phyloP scores from a whole-genome alignment of 2,113 vertebrate species.

The Microcebus ravelobensis region DNA sequence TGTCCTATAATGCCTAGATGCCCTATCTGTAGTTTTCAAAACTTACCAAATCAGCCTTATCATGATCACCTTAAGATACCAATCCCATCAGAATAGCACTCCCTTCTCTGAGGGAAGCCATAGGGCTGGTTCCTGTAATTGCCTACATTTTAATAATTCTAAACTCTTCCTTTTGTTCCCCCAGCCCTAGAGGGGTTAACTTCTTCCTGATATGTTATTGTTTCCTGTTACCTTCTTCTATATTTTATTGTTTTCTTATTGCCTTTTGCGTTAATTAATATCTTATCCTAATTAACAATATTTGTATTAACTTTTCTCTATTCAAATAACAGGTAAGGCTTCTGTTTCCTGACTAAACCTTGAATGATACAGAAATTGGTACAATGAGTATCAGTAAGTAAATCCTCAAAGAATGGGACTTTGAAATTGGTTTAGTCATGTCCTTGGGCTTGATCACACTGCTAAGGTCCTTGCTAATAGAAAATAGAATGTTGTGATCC shows the following conservation, averaged over 20 bases:
- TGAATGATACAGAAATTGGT: neutral
- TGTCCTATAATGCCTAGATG: neutral
- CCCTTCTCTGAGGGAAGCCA: neutral
- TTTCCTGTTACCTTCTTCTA: neutral
- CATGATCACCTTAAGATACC: neutral
- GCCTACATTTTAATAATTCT: neutral
- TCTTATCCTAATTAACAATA: neutral
- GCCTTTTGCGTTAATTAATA: neutral
- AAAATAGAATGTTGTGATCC: neutral
- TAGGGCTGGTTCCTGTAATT: neutral
- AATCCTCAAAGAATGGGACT: neutral
- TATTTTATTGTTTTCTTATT: neutral
- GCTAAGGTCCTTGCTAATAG: neutral
- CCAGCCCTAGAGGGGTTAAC: neutral
- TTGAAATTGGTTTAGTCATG: neutral
- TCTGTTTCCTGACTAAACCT: slow-evolving; percentile 15
- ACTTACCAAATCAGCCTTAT: neutral
- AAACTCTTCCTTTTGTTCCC: neutral
- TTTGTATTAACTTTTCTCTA: slow-evolving; percentile 10
- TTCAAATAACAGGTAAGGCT: neutral
- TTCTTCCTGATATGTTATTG: slow-evolving; percentile 2
- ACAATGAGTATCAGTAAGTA: neutral
- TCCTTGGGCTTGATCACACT: neutral
- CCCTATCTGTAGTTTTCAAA: neutral
- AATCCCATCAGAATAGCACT: neutral